A percentile compares a stretch with the other conserved stretches of the same genome.
phyloP scores from a whole-genome alignment of 2,113 vertebrate genomes.

The Australoheros scitulus region DNA sequence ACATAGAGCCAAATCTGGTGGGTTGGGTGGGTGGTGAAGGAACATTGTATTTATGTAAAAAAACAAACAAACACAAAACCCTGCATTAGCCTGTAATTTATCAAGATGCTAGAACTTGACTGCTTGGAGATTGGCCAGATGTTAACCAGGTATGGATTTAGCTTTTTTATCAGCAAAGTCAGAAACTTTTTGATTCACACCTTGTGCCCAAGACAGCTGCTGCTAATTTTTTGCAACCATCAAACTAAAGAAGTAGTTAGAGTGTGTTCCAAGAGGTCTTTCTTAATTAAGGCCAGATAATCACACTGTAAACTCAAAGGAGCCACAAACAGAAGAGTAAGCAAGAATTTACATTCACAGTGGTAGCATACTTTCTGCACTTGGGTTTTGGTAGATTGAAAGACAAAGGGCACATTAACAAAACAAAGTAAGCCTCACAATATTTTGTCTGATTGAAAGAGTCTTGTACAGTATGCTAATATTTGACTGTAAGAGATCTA shows the following conservation, averaged over 20 bases:
- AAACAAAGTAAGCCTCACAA: background rate
- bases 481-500: background rate
- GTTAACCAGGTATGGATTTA: background rate
- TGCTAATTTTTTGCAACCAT: slow-evolving; percentile 11
- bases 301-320: slow-evolving; percentile 6
- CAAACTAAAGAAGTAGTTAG: background rate
- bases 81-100: too few species aligned
- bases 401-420: background rate
- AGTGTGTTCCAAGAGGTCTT: background rate
- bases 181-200: background rate
- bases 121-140: background rate
- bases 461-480: background rate
- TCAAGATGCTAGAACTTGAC: background rate
- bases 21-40: background rate
- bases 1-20: background rate
- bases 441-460: slow-evolving; percentile 11
- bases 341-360: background rate
- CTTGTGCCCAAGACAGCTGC: background rate
- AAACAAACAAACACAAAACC: too few species aligned
- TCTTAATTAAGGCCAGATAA: background rate
- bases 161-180: background rate
- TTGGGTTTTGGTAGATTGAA: background rate
- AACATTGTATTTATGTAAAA: background rate
- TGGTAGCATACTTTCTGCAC: background rate
- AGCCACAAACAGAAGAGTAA: background rate